Evolutionary conservation across 1,140 invertebrate genomes (phyloP).

Genomic region (Anoplophora glabripennis): DNA sequence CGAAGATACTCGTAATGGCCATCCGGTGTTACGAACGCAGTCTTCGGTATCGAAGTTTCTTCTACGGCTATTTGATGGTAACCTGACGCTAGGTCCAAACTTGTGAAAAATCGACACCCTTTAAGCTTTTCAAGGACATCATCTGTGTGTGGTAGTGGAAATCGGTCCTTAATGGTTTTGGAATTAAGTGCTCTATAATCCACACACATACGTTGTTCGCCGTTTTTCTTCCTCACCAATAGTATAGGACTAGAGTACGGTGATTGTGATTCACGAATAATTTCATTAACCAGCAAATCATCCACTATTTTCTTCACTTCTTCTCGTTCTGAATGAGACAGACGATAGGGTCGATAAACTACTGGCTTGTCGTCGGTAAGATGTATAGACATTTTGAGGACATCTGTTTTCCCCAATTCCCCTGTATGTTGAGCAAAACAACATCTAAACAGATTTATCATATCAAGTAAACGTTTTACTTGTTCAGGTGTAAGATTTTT

Average conservation of each 20-base stretch:
- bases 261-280: conserved; percentile 44
- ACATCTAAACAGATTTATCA: too few relatives aligned
- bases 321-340: conserved; percentile 17
- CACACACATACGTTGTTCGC: conserved; percentile 42
- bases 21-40: conserved; percentile 37
- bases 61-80: conserved; percentile 40
- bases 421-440: too few relatives aligned
- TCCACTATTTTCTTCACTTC: conserved; percentile 15
- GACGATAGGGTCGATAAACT: conserved; percentile 20
- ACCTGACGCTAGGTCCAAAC: conserved; percentile 31
- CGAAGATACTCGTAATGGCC: conserved; percentile 49
- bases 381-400: too few relatives aligned
- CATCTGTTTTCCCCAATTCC: too few relatives aligned
- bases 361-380: too few relatives aligned
- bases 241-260: conserved; percentile 45
- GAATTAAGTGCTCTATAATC: conserved; percentile 45
- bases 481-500: neutral
- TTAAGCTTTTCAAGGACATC: conserved; percentile 45
- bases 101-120: conserved; percentile 31
- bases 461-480: conserved; percentile 4
- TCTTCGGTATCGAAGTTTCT: conserved; percentile 40
- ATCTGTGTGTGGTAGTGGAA: conserved; percentile 51
- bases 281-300: conserved; percentile 36
- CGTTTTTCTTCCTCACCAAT: conserved; percentile 45
- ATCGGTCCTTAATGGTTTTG: conserved; percentile 42